Conservation (phyloP, 2,113 vertebrate genomes). For the Microtus oregoni region DNA sequence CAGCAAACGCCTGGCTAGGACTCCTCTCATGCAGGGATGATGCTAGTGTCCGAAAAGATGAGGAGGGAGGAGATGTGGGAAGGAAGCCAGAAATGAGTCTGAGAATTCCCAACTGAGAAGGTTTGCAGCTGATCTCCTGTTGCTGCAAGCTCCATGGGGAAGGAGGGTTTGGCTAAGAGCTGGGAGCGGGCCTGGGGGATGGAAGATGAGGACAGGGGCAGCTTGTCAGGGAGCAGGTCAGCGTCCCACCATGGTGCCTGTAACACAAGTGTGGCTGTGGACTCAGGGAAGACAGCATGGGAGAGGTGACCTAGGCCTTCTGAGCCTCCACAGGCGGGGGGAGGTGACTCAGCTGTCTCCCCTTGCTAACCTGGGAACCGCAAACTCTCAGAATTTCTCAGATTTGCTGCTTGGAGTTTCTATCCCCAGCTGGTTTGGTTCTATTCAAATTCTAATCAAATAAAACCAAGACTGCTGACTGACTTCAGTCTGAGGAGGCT, state of each 20-base stretch:
- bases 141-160: neutral
- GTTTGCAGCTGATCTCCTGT: neutral
- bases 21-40: neutral
- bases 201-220: accelerated
- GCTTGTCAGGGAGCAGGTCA: neutral
- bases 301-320: accelerated
- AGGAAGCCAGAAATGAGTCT: accelerated
- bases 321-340: neutral
- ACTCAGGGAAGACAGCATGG: neutral
- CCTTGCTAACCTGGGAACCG: accelerated
- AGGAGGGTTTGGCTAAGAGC: neutral
- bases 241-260: accelerated
- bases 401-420: neutral
- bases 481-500: neutral
- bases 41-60: accelerated
- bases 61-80: accelerated
- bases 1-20: neutral
- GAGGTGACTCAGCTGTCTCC: accelerated
- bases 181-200: neutral
- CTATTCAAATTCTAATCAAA: neutral
- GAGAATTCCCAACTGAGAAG: neutral
- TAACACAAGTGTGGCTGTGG: accelerated
- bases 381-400: accelerated
- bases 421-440: neutral
- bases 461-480: neutral